phyloP scores from a whole-genome alignment of 2,113 vertebrate genomes.

The Phalacrocorax aristotelis region DNA sequence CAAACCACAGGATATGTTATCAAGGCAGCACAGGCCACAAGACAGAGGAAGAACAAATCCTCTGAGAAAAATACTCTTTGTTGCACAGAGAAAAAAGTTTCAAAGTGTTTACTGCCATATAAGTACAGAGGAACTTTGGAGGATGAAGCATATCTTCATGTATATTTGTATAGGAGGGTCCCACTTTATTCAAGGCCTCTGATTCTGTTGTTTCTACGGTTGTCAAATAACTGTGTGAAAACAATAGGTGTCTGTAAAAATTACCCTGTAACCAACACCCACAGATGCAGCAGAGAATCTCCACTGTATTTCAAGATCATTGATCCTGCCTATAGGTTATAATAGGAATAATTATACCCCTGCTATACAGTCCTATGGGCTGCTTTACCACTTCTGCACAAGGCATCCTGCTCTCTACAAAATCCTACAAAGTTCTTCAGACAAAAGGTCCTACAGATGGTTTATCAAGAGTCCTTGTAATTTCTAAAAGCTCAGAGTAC shows the following conservation, averaged over 20 bases:
- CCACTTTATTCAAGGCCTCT: background rate
- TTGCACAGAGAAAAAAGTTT: background rate
- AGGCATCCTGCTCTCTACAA: background rate
- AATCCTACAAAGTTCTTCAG: background rate
- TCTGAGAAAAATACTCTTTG: background rate
- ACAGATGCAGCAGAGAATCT: background rate
- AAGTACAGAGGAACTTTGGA: background rate
- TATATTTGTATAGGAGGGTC: background rate
- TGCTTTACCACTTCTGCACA: background rate
- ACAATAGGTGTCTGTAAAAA: background rate
- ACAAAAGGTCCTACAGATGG: background rate
- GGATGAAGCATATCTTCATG: background rate
- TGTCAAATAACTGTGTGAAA: background rate
- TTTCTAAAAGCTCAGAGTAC: background rate
- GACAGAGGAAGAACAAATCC: background rate
- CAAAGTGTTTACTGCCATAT: background rate
- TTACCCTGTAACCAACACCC: background rate
- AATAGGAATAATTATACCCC: background rate
- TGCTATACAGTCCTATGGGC: background rate
- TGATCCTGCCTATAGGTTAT: background rate
- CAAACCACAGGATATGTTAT: background rate
- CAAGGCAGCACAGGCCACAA: background rate
- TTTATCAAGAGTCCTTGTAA: background rate
- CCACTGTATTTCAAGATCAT: background rate
- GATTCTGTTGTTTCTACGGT: background rate